Evolutionary conservation across 2,797 vertebrate species (phyloP), one percentile per base, ranked within the genome.

Genomic region (Centroberyx gerrardi): DNA sequence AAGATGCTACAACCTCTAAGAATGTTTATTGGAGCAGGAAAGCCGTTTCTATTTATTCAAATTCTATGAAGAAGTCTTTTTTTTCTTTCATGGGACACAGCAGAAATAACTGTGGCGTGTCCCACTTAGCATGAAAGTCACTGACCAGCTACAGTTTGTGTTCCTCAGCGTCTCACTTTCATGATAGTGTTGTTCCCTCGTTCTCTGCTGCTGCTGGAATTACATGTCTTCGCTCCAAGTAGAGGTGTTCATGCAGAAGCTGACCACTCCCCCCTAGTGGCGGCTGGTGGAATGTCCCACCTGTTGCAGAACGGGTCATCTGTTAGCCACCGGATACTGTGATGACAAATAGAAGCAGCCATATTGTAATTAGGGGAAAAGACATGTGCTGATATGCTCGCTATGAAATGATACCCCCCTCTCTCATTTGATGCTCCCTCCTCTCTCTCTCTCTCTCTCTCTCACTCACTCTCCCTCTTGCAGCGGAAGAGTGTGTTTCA

Each of bases 401-500:
- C 83, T 81, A 61, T 89, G 85, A 88, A 88, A 90, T 86, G 69
- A 88, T 76, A 64, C 62, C 59, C 56, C 62, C 59, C 17, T 33
- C 49, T 68, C 82, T 87, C 82, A 78, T 90, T 64, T 81, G 69
- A 85, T 63, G 73, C 77, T 14, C 72, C 52, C 48, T 54, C 52
- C 46, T 64, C 74, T 63, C 36, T 29, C 54, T 13, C 53, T 33
- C 59, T 62, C 78, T 33, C 65, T 27, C 59, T 68, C 55, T 3
- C 66, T 48, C 76, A 27, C 56, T 56, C 49, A 70, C 61, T 40
- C 48, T 53, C 62, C 72, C 55, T 82, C 74, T 85, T 56, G 15
- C 75, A 98, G 97, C 94, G 62, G 95, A 96, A 65, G 96, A 96
- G 88, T 98, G 97, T 62, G 88, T 94, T 52, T 95, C 94, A 8